A percentile compares a stretch with the other conserved stretches of the same genome.
Conservation (phyloP, 2,888 invertebrate genomes). For the Salpingus planirostris region DNA sequence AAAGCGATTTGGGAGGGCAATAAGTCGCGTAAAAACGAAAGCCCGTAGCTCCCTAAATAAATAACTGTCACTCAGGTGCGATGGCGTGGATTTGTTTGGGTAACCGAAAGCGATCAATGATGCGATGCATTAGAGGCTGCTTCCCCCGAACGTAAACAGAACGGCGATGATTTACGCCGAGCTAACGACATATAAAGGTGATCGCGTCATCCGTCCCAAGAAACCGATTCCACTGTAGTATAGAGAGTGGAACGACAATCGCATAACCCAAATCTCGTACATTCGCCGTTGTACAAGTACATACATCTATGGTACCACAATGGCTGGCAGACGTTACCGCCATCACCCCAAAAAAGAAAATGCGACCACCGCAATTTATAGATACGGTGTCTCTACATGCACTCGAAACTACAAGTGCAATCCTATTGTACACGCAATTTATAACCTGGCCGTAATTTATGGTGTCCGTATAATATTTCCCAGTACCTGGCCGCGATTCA, state of each 20-base stretch:
- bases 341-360: conserved; percentile 38
- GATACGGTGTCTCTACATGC: conserved; percentile 21
- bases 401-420: conserved; percentile 24
- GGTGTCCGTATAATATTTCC: conserved; percentile 21
- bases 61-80: background rate
- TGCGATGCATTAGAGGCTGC: background rate
- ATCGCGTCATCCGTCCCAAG: background rate
- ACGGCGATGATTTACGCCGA: background rate
- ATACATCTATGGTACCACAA: conserved; percentile 11
- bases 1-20: background rate
- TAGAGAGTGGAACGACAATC: background rate
- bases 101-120: conserved; percentile 1
- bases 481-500: conserved; percentile 17
- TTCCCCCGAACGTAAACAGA: background rate
- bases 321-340: conserved; percentile 19
- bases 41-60: background rate
- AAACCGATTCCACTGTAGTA: background rate
- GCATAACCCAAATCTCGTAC: background rate
- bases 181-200: background rate
- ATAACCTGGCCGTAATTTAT: conserved; percentile 18
- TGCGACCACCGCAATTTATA: conserved; percentile 26
- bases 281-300: background rate
- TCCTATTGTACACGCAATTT: conserved; percentile 23
- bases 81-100: conserved; percentile 1
- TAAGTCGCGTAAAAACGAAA: conserved; percentile 1